Conservation (phyloP, 2,888 invertebrate species). For the Noctua janthina region DNA sequence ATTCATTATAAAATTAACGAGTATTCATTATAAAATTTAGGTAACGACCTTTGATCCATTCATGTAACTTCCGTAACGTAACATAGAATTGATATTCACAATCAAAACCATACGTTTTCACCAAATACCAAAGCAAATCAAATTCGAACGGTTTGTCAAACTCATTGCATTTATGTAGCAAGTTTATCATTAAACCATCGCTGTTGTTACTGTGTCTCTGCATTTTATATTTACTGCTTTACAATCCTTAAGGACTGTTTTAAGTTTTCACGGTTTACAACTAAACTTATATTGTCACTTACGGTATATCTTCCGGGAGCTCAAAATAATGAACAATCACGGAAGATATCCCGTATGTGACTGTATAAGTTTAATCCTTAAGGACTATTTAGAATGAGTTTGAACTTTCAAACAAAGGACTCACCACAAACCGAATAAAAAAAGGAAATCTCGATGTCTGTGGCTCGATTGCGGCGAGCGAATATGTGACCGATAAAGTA, state of each 20-base stretch:
- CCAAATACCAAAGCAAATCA: conserved; percentile 19
- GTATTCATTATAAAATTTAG: background rate
- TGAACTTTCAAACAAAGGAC: background rate
- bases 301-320: too few species aligned
- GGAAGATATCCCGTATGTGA: too few species aligned
- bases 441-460: background rate
- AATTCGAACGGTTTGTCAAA: conserved; percentile 43
- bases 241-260: too few species aligned
- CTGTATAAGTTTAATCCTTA: background rate
- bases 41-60: background rate
- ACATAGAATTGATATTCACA: background rate
- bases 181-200: conserved; percentile 53
- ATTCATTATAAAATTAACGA: background rate
- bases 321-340: too few species aligned
- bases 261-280: too few species aligned
- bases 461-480: background rate
- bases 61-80: background rate
- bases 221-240: conserved; percentile 32
- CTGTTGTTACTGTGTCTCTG: conserved; percentile 14
- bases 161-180: conserved; percentile 6
- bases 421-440: background rate
- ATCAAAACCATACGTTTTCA: background rate
- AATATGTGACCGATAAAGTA: background rate
- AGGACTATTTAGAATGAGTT: conserved; percentile 1
- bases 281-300: too few species aligned